A percentile compares a stretch with the other conserved stretches of the same genome.
phyloP scores from a whole-genome alignment of 2,888 invertebrate species.

The Notodonta ziczac region DNA sequence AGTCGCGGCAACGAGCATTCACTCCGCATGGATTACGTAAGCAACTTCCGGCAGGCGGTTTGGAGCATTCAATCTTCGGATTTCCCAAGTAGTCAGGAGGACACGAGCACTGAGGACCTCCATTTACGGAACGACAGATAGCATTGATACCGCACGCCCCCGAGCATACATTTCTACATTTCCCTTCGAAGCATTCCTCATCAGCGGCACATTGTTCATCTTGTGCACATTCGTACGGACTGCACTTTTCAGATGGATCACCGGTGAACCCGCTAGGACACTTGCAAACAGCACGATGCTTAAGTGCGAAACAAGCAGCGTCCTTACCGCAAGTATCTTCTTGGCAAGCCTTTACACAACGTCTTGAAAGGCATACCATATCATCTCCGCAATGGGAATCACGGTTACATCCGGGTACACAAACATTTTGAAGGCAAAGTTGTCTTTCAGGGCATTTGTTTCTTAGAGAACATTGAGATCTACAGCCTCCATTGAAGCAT shows the following conservation, averaged over 20 bases:
- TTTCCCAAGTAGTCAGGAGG: slow-evolving; percentile 92
- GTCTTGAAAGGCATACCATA: slow-evolving; percentile 87
- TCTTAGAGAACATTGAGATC: slow-evolving; percentile 88
- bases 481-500: slow-evolving; percentile 90
- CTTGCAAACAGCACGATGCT: slow-evolving; percentile 93
- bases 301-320: slow-evolving; percentile 91
- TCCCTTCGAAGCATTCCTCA: slow-evolving; percentile 88
- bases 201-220: slow-evolving; percentile 91
- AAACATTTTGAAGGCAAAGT: slow-evolving; percentile 89
- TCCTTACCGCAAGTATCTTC: slow-evolving; percentile 91
- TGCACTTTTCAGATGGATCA: slow-evolving; percentile 90
- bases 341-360: slow-evolving; percentile 89
- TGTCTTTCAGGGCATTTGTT: slow-evolving; percentile 91
- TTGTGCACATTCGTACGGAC: slow-evolving; percentile 89
- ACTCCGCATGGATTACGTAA: slow-evolving; percentile 93
- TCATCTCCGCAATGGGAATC: slow-evolving; percentile 92
- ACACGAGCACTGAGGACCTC: slow-evolving; percentile 93
- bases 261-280: slow-evolving; percentile 95
- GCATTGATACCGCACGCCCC: slow-evolving; percentile 93
- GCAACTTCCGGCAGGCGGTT: slow-evolving; percentile 89
- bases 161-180: slow-evolving; percentile 92
- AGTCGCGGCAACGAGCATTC: slow-evolving; percentile 92
- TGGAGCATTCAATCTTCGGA: slow-evolving; percentile 90
- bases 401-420: slow-evolving; percentile 91
- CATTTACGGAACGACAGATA: slow-evolving; percentile 91